Percentiles rank a stretch among this genome's conserved stretches.
phyloP scores from a whole-genome alignment of 2,888 invertebrate species.

The Lasioglossum oenotherae region DNA sequence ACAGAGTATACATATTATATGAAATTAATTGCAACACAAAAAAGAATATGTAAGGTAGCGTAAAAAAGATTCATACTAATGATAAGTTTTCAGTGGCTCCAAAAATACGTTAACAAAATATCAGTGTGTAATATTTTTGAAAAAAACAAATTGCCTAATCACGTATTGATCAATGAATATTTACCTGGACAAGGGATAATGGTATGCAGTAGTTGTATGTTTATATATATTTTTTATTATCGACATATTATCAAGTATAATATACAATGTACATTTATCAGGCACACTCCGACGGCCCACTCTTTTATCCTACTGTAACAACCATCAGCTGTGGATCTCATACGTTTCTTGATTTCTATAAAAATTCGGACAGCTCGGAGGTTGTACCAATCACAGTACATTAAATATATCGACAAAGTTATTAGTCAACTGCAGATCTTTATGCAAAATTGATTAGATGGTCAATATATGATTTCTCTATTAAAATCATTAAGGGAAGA shows the following conservation, averaged over 20 bases:
- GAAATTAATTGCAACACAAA: not conserved
- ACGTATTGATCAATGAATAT: constrained; percentile 98
- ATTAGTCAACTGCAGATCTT: no score
- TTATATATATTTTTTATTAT: constrained; percentile 15
- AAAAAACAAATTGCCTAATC: constrained; percentile 91
- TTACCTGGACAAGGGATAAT: constrained; percentile 97
- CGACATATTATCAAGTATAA: constrained; percentile 27
- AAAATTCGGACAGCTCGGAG: constrained; percentile 84
- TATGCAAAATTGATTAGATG: no score
- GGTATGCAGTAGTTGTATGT: constrained; percentile 84
- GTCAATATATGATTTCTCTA: no score
- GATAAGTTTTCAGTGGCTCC: constrained; percentile 89
- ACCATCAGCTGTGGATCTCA: constrained; percentile 97
- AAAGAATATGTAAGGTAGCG: not conserved
- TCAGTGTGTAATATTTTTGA: constrained; percentile 89
- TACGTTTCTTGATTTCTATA: constrained; percentile 94
- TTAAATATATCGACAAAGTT: not conserved
- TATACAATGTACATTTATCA: constrained; percentile 72
- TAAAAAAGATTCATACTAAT: constrained; percentile 8
- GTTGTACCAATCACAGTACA: constrained; percentile 61
- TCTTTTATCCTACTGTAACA: constrained; percentile 96
- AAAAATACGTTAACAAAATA: constrained; percentile 89
- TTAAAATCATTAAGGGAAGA: no score
- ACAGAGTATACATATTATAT: not conserved
- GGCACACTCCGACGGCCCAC: constrained; percentile 97